Percentiles rank a stretch among this genome's conserved stretches.
These are phyloP conservation scores for Catocala sponsa DNA, from an alignment of 2,888 invertebrate species.

Conservation along the genomic window DNA sequence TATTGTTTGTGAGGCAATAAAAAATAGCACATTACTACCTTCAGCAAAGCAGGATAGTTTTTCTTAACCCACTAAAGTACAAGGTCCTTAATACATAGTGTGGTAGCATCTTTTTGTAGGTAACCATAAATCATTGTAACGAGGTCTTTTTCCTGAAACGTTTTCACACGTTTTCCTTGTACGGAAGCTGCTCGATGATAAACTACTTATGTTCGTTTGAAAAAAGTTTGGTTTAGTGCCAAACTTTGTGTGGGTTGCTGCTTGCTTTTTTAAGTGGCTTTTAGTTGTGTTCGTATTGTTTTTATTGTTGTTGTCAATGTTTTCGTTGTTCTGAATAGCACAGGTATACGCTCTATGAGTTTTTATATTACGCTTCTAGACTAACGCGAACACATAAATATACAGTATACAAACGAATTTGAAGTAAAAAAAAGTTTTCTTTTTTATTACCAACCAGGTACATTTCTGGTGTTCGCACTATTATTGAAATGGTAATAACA, in stretches of 20 bases:
- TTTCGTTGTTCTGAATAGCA: background rate
- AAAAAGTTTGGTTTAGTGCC: conserved; percentile 48
- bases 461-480: no score
- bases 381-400: no score
- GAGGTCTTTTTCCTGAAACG: conserved; percentile 69
- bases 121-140: conserved; percentile 81
- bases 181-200: conserved; percentile 53
- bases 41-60: conserved; percentile 58
- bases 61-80: conserved; percentile 65
- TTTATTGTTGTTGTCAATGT: conserved; percentile 23
- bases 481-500: no score
- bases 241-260: conserved; percentile 34
- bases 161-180: conserved; percentile 78
- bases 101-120: conserved; percentile 69
- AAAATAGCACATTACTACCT: conserved; percentile 44
- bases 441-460: no score
- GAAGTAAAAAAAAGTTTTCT: no score
- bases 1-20: conserved; percentile 38
- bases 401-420: no score
- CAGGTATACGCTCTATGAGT: background rate
- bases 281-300: conserved; percentile 36
- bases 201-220: conserved; percentile 45
- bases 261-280: conserved; percentile 39
- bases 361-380: background rate
- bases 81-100: conserved; percentile 60